phyloP scores from a whole-genome alignment of 2,888 invertebrate genomes.

The Erannis defoliaria region DNA sequence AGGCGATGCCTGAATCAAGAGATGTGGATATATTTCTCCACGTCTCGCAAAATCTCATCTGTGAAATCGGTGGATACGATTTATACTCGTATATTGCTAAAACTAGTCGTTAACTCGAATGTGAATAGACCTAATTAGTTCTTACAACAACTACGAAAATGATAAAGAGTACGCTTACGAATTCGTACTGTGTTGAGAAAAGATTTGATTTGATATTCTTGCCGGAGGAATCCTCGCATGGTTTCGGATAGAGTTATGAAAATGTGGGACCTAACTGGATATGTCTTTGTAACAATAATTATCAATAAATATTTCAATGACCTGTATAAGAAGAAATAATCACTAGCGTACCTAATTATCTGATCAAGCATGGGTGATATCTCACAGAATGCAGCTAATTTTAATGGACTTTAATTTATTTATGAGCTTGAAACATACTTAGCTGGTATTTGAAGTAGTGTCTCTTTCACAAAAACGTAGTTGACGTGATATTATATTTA shows the following conservation, averaged over 20 bases:
- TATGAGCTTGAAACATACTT: conserved; percentile 54
- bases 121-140: conserved; percentile 24
- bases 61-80: conserved; percentile 19
- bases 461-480: conserved; percentile 66
- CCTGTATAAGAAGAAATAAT: conserved; percentile 29
- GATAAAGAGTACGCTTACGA: conserved; percentile 24
- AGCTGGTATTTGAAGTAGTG: conserved; percentile 50
- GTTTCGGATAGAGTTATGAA: conserved; percentile 59
- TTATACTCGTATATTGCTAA: neutral
- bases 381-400: conserved; percentile 27
- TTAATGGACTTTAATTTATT: conserved; percentile 58
- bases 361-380: conserved; percentile 44
- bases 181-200: conserved; percentile 6
- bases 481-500: conserved; percentile 69
- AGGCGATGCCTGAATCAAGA: neutral
- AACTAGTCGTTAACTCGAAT: conserved; percentile 32
- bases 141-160: conserved; percentile 35
- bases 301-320: conserved; percentile 33
- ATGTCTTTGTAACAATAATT: conserved; percentile 53
- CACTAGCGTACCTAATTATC: conserved; percentile 20
- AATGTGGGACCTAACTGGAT: conserved; percentile 75
- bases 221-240: conserved; percentile 61
- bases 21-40: neutral
- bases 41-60: conserved; percentile 12
- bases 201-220: conserved; percentile 61